phyloP scores from a whole-genome alignment of 2,113 vertebrate species.

The Piaya cayana region DNA sequence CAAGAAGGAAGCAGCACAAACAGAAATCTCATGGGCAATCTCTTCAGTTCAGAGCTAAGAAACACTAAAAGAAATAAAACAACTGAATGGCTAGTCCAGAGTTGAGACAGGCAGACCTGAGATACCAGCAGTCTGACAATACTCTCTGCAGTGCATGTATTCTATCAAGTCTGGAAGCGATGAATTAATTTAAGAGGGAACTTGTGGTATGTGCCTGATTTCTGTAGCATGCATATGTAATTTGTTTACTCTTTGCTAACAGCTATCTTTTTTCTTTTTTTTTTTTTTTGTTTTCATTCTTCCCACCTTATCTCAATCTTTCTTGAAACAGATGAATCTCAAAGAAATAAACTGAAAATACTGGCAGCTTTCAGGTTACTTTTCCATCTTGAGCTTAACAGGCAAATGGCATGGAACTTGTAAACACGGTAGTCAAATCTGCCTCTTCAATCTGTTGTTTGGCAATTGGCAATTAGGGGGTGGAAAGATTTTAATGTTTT shows the following conservation, averaged over 20 bases:
- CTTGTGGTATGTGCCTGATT: not conserved
- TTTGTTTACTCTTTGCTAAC: slow-evolving; percentile 40
- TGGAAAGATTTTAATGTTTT: slow-evolving; percentile 22
- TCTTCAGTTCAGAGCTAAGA: not conserved
- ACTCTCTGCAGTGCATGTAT: not conserved
- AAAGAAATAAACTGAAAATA: slow-evolving; percentile 62
- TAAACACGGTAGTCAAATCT: slow-evolving; percentile 49
- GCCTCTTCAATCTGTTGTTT: slow-evolving; percentile 59
- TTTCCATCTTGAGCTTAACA: slow-evolving; percentile 42
- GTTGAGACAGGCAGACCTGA: not conserved
- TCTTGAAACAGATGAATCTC: slow-evolving; percentile 51
- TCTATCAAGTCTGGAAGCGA: not conserved
- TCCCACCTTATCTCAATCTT: slow-evolving; percentile 23
- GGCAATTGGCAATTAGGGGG: slow-evolving; percentile 26
- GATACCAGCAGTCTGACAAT: not conserved
- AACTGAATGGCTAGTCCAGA: not conserved
- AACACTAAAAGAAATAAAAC: not conserved
- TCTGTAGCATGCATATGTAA: slow-evolving; percentile 21
- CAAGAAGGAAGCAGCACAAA: not conserved
- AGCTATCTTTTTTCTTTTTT: not conserved
- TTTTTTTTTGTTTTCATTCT: not conserved
- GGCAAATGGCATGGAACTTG: slow-evolving; percentile 28
- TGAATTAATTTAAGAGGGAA: not conserved
- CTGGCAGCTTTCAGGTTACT: slow-evolving; percentile 41
- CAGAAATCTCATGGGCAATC: not conserved